Base-by-base conservation (phyloP, 92 coral and sea anemone species). In the Scolanthus callimorphus region DNA sequence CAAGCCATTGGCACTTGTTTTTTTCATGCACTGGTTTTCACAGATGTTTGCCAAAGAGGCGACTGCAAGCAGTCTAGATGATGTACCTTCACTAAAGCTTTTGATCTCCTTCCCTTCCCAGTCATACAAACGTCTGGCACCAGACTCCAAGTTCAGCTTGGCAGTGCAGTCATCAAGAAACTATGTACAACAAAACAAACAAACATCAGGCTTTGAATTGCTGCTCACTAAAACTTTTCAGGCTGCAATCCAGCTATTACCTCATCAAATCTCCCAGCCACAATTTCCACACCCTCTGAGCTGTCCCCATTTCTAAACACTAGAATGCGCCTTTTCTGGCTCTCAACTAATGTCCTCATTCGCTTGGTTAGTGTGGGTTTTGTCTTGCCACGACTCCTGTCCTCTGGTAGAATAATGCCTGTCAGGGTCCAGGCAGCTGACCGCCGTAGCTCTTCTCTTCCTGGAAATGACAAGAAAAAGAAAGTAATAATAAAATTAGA, bases 181-280 rank as follows among this genome's bases (percentile, higher is more conserved):
- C 97, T 91, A 51, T 1, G 15, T 19, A 56, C 19, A n/a, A n/a
- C 39, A 52, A 79, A n/a, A 2, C 29, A 1, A 27, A 19, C 46
- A n/a, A n/a, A n/a, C n/a, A n/a, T n/a, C n/a, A n/a, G n/a, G n/a
- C n/a, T n/a, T n/a, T n/a, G n/a, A n/a, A n/a, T n/a, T n/a, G n/a
- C n/a, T n/a, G n/a, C n/a, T n/a, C n/a, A n/a, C n/a, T n/a, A n/a
- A n/a, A n/a, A n/a, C n/a, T n/a, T n/a, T n/a, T n/a, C n/a, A n/a
- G n/a, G n/a, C n/a, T n/a, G n/a, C n/a, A n/a, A n/a, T n/a, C n/a
- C n/a, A n/a, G n/a, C n/a, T n/a, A n/a, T n/a, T 63, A 91, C 97
- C 97, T 88, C 97, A 28, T 91, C 91, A 88, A 91, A 91, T 47
- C 96, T 75, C 9, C 91, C 95, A 64, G 97, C 96, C 6, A 91